Conservation (phyloP, 1,140 invertebrate species). For the Diabrotica virgifera region DNA sequence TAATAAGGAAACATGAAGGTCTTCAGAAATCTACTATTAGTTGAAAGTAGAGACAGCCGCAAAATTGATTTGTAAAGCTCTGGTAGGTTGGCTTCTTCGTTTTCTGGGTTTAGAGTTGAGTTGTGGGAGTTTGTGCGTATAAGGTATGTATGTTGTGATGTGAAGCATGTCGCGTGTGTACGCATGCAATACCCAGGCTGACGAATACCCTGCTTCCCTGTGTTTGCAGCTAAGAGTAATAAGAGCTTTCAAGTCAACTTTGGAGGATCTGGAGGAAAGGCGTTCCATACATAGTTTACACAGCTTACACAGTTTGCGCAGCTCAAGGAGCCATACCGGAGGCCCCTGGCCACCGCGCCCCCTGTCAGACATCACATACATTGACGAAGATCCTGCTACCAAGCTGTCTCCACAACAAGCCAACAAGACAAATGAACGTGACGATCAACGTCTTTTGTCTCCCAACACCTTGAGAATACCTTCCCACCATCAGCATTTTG, state of each 20-base stretch:
- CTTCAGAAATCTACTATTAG: too few species aligned
- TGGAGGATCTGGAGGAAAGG: conserved; percentile 99
- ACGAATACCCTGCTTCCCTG: conserved; percentile 52
- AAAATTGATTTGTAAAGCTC: neutral
- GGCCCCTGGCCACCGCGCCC: conserved; percentile 71
- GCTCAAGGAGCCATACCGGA: conserved; percentile 75
- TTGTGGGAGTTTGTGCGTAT: neutral
- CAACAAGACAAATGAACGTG: conserved; percentile 54
- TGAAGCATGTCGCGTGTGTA: conserved; percentile 21
- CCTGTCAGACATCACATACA: conserved; percentile 86
- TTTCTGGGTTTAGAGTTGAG: neutral
- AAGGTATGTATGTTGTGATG: neutral
- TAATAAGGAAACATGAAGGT: too few species aligned
- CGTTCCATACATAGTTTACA: conserved; percentile 96
- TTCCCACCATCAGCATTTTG: conserved; percentile 45
- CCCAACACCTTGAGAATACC: conserved; percentile 46
- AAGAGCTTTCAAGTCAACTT: conserved; percentile 98
- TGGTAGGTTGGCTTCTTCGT: neutral
- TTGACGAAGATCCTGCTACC: conserved; percentile 80
- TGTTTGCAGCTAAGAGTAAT: conserved; percentile 99
- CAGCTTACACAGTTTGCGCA: conserved; percentile 91
- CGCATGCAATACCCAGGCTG: conserved; percentile 41
- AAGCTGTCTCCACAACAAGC: conserved; percentile 52
- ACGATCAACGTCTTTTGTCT: conserved; percentile 48
- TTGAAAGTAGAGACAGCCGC: too few species aligned